A percentile compares a stretch with the other conserved stretches of the same genome.
These are phyloP conservation scores for Epicampocera succincta DNA, from an alignment of 2,888 invertebrate genomes.

Conservation along the genomic window DNA sequence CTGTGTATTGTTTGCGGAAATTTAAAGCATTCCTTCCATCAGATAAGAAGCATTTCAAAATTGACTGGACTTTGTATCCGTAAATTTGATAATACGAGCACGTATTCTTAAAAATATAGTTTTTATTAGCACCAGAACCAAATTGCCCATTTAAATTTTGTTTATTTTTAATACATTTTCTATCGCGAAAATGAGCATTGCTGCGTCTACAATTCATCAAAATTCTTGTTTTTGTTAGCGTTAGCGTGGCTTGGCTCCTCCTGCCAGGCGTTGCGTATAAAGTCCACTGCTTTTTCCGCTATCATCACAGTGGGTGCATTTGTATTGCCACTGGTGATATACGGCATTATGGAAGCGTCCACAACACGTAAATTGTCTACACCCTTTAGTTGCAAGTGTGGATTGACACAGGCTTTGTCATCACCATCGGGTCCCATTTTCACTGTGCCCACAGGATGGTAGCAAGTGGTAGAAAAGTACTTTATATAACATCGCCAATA, in stretches of 20 bases:
- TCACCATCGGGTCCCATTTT: slow-evolving; percentile 87
- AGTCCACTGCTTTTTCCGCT: slow-evolving; percentile 89
- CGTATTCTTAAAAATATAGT: no score
- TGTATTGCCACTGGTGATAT: slow-evolving; percentile 89
- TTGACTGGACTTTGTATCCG: no score
- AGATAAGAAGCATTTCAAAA: no score
- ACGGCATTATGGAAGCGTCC: slow-evolving; percentile 91
- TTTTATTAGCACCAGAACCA: no score
- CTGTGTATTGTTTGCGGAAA: no score
- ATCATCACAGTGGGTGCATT: slow-evolving; percentile 94
- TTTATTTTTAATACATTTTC: no score
- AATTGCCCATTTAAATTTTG: no score
- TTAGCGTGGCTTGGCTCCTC: slow-evolving; percentile 75
- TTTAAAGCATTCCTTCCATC: no score
- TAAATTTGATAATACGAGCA: no score
- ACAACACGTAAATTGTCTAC: slow-evolving; percentile 85
- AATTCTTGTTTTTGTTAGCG: neutral
- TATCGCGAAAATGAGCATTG: no score
- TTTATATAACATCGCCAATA: slow-evolving; percentile 88
- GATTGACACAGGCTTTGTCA: slow-evolving; percentile 86
- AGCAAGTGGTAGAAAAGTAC: slow-evolving; percentile 86
- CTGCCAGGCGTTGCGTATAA: slow-evolving; percentile 22
- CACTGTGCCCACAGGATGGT: slow-evolving; percentile 87
- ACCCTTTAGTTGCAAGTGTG: slow-evolving; percentile 85
- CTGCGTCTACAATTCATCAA: slow-evolving; percentile 81